Conservation (phyloP, 2,888 invertebrate species). For the Serrognathus titanus region DNA sequence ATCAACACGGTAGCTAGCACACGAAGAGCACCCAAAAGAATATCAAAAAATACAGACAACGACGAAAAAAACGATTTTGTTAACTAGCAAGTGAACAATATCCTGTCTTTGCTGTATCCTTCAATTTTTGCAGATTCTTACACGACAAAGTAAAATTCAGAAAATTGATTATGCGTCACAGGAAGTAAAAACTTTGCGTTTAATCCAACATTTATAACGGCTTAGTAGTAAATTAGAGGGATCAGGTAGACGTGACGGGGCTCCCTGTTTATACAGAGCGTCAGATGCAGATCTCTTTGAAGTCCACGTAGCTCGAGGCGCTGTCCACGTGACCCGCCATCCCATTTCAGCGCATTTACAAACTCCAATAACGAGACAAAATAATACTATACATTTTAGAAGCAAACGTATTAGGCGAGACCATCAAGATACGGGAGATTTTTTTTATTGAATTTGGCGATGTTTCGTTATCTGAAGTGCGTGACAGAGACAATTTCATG, state of each 20-base stretch:
- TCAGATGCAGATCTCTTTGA: slow-evolving; percentile 36
- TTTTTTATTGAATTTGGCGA: slow-evolving; percentile 6
- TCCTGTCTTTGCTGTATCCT: too few relatives aligned
- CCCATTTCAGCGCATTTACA: neutral
- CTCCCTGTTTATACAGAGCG: slow-evolving; percentile 27
- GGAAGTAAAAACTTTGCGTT: neutral
- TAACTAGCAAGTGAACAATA: too few relatives aligned
- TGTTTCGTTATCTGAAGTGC: neutral
- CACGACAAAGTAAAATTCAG: neutral
- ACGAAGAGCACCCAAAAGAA: neutral
- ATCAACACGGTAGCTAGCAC: slow-evolving; percentile 23
- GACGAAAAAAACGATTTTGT: too few relatives aligned
- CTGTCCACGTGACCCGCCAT: slow-evolving; percentile 21
- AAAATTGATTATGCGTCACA: neutral
- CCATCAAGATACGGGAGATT: neutral
- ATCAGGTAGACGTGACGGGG: slow-evolving; percentile 26
- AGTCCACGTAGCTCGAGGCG: slow-evolving; percentile 7
- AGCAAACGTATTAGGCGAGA: neutral
- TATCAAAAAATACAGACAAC: too few relatives aligned
- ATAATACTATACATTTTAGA: neutral
- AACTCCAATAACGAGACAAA: neutral
- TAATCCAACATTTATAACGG: slow-evolving; percentile 16
- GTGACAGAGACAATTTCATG: slow-evolving; percentile 3
- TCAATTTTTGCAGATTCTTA: too few relatives aligned
- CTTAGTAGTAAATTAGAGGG: slow-evolving; percentile 28